Evolutionary conservation across 2,888 invertebrate genomes (phyloP), one percentile per base, ranked within the genome.

Genomic region (Lithosia quadra): DNA sequence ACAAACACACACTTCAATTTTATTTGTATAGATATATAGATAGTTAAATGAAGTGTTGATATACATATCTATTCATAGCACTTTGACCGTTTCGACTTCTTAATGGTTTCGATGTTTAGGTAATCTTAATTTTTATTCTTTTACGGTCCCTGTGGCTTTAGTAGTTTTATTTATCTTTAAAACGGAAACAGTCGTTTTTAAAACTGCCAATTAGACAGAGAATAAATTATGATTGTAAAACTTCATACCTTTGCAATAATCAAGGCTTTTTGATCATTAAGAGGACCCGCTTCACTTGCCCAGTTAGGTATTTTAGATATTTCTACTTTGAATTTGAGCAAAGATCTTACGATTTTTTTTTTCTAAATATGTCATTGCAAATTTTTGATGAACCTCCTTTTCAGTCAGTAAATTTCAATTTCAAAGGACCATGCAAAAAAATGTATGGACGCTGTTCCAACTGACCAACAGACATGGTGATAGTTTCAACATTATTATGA

Each of bases 41-140:
- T n/a, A n/a, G n/a, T n/a, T 39, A n/a, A 28, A 65, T 34, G 59
- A 13, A 55, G 53, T 61, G 39, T 24, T 56, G 15, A 67, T 39
- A n/a, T n/a, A n/a, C n/a, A n/a, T 15, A 39, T 56, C 55, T 22
- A 62, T 60, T 59, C 18, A 49, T 11, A 62, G 13, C n/a, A 59
- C 28, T 24, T 34, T 5, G 4, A 39, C 15, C n/a, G 28, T 55
- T 24, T 24, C 56, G 15, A 15, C 9, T 49, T 15, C 33, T n/a
- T 33, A 58, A 53, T 49, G 21, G 2, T 39, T 39, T 67, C 7
- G 34, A 34, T 49, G 36, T 59, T 59, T 13, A 33, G 15, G 24
- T 24, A 9, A 10, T 36, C n/a, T 13, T 3, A 13, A 11, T 24
- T 24, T 43, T 22, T 10, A 7, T 43, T 43, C 18, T 24, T 61